phyloP scores from a whole-genome alignment of 2,113 vertebrate species.

The Climacteris rufus region DNA sequence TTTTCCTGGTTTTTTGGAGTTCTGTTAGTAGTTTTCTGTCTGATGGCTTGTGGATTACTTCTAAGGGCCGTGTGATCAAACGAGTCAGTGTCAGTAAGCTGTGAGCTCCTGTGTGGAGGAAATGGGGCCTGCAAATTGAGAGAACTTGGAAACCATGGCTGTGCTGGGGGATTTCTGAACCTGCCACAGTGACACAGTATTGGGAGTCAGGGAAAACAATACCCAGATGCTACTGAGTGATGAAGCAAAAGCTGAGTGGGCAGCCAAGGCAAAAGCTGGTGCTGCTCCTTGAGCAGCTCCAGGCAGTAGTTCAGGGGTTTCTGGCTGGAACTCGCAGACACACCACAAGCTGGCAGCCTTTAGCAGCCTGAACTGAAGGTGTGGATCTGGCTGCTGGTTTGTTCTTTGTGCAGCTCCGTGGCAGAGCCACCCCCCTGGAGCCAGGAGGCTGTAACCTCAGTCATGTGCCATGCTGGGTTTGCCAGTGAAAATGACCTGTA shows the following conservation, averaged over 20 bases:
- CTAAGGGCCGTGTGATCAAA: accelerated
- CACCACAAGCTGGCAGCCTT: conserved; percentile 52
- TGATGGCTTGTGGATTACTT: not conserved
- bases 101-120: not conserved
- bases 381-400: not conserved
- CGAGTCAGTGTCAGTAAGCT: not conserved
- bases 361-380: not conserved
- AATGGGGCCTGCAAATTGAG: not conserved
- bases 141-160: not conserved
- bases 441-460: not conserved
- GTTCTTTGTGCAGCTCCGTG: not conserved
- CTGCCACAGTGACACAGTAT: not conserved
- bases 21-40: not conserved
- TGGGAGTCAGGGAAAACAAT: not conserved
- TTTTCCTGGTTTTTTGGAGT: not conserved
- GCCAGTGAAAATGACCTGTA: not conserved
- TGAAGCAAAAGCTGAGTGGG: not conserved
- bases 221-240: accelerated
- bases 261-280: not conserved
- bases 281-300: accelerated
- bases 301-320: not conserved
- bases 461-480: not conserved
- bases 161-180: not conserved
- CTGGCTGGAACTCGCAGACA: not conserved
- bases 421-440: not conserved